Evolutionary conservation across 2,113 vertebrate genomes (phyloP).

Genomic region (Phaethon lepturus): DNA sequence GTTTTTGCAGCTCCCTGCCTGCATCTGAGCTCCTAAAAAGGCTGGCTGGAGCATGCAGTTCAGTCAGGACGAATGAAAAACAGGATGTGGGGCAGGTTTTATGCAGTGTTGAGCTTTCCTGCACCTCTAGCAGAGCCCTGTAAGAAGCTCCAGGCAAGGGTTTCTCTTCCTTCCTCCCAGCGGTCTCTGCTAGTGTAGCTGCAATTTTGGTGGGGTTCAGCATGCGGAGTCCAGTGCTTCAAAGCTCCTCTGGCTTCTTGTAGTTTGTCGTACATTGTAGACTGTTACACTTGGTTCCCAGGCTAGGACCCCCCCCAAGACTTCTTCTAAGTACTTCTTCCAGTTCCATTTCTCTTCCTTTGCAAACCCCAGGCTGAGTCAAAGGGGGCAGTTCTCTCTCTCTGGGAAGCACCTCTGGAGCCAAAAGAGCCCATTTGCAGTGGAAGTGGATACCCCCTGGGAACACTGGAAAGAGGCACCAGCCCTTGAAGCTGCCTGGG

Average conservation of each 20-base stretch:
- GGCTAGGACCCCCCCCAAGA: background rate
- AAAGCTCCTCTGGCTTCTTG: constrained; percentile 51
- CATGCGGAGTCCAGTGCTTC: constrained; percentile 40
- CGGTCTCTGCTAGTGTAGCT: background rate
- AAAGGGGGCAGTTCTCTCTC: background rate
- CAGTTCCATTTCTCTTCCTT: background rate
- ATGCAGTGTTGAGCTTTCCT: background rate
- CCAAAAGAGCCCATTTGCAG: background rate
- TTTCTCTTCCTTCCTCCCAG: background rate
- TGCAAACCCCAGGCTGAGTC: background rate
- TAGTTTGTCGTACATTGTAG: background rate
- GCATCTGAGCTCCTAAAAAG: background rate
- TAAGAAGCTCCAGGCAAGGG: background rate
- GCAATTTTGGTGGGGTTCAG: background rate
- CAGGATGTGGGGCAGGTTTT: background rate
- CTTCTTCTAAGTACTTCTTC: background rate
- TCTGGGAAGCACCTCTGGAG: background rate
- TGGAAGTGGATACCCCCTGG: background rate
- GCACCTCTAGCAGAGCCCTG: background rate
- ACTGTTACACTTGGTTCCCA: background rate
- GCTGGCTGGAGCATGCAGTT: background rate
- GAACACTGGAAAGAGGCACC: background rate
- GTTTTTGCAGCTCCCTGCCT: background rate
- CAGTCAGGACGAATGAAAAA: background rate
- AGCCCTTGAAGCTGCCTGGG: background rate